These are phyloP conservation scores for Apis cerana DNA, from an alignment of 1,140 invertebrate genomes.

Conservation along the genomic window DNA sequence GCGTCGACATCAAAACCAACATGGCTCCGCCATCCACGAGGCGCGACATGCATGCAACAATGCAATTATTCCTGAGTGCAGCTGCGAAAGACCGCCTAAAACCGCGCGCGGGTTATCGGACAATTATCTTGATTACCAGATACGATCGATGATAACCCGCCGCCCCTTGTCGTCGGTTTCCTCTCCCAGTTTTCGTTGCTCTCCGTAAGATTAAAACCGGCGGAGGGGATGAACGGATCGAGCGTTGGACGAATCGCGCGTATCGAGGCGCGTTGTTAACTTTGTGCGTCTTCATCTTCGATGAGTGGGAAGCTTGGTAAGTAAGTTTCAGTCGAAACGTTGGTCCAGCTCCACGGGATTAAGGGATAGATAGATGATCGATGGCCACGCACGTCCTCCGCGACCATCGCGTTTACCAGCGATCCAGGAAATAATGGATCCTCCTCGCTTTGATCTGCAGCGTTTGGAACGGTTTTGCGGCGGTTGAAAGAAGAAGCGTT, in stretches of 20 bases:
- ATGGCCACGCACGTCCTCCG: not conserved
- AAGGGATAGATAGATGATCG: not conserved
- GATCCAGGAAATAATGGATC: not conserved
- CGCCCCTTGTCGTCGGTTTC: not conserved
- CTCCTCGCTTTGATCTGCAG: not conserved
- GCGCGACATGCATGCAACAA: constrained; percentile 42
- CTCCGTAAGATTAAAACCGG: constrained; percentile 45
- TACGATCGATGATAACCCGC: constrained; percentile 42
- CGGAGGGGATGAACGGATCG: no score
- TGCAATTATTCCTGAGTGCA: constrained; percentile 57
- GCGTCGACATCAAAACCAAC: constrained; percentile 34
- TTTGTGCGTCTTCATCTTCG: no score
- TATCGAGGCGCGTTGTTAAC: no score
- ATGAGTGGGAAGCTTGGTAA: no score
- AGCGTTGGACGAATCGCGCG: not conserved
- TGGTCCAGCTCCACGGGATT: no score
- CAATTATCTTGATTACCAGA: constrained; percentile 53
- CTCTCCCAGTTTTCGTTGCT: constrained; percentile 16
- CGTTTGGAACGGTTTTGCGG: not conserved
- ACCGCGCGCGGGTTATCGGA: constrained; percentile 40
- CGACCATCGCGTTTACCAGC: not conserved
- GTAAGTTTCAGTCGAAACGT: no score
- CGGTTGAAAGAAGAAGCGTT: not conserved
- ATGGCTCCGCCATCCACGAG: constrained; percentile 19
- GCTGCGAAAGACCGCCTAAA: constrained; percentile 45